phyloP scores from a whole-genome alignment of 2,113 vertebrate species.

The Cynocephalus volans region DNA sequence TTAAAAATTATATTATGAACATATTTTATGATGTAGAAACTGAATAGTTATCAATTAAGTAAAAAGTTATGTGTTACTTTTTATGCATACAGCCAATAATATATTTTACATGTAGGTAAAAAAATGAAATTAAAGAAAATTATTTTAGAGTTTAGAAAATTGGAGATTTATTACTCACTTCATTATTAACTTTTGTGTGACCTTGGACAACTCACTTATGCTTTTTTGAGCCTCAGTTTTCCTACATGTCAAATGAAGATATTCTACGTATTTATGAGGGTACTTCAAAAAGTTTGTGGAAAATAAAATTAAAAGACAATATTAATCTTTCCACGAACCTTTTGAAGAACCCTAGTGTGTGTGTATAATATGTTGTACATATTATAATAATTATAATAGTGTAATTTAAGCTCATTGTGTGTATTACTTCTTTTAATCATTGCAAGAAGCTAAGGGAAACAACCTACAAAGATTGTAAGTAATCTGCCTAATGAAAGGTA shows the following conservation, averaged over 20 bases:
- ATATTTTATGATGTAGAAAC: not conserved
- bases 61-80: constrained; percentile 5
- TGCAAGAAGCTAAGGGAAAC: not conserved
- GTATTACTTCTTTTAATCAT: not conserved
- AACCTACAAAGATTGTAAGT: not conserved
- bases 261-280: not conserved
- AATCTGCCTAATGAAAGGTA: not conserved
- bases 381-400: not conserved
- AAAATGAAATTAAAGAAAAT: not conserved
- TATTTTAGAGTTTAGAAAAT: not conserved
- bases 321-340: too few species aligned
- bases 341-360: too few species aligned
- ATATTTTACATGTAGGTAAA: not conserved
- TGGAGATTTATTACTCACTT: not conserved
- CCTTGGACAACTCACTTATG: not conserved
- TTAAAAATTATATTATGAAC: not conserved
- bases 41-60: not conserved
- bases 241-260: not conserved
- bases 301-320: too few species aligned
- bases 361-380: not conserved
- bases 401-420: not conserved
- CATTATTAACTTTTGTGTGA: not conserved
- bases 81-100: not conserved
- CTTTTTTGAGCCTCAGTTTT: not conserved
- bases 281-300: too few species aligned